Conservation (phyloP, 2,113 vertebrate species). For the human region DNA sequence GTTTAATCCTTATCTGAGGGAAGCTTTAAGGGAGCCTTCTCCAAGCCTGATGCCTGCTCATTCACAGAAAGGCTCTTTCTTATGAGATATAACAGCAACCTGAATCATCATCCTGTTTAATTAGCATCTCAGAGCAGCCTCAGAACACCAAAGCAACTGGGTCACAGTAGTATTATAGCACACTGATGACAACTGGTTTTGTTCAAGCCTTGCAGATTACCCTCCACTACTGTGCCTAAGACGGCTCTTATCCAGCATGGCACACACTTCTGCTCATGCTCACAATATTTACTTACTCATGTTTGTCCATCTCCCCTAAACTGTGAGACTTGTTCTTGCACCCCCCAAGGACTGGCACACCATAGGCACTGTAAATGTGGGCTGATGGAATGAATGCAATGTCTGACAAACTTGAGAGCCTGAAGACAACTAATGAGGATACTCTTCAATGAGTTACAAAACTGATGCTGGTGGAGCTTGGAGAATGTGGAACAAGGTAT, state of each 20-base stretch:
- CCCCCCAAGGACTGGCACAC: neutral
- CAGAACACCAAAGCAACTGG: neutral
- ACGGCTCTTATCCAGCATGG: neutral
- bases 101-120: neutral
- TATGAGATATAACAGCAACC: neutral
- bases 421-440: neutral
- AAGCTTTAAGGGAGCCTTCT: neutral
- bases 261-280: neutral
- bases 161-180: neutral
- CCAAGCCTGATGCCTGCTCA: neutral
- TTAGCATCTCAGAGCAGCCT: constrained; percentile 7
- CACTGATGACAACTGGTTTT: fast-evolving
- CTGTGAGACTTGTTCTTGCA: neutral
- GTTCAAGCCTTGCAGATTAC: neutral
- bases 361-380: neutral
- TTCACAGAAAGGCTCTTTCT: neutral
- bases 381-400: neutral
- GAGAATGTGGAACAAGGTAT: neutral
- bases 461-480: neutral
- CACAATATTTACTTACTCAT: neutral
- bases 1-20: neutral
- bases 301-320: neutral
- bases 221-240: neutral
- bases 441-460: neutral
- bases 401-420: neutral